Base-by-base conservation (phyloP, 2,797 vertebrate species). In the Protosalanx chinensis region DNA sequence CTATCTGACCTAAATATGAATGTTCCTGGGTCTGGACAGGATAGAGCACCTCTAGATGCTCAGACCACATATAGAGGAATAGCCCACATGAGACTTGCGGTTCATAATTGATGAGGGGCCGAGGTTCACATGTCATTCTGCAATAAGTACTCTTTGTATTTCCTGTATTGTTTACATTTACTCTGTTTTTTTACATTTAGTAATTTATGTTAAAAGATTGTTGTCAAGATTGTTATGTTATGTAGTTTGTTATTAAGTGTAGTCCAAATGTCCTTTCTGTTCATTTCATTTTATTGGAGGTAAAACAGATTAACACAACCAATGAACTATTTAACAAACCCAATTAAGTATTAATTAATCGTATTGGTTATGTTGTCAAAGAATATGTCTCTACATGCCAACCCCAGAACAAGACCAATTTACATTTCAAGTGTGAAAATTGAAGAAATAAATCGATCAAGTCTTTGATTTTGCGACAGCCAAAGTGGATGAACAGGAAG, bases 201-300 rank as follows among this genome's bases (percentile, higher is more conserved):
- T 27, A 1, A 27, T 1, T 27, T 27, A 27, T 27, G 23, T 27
- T 27, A 27, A 27, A 27, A 27, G 23, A 27, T 27, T 27, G 23
- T 27, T 27, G 23, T 27, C 23, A 27, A 27, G 23, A 37, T 16
- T 27, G 16, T n/a, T 64, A 37, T 71, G 63, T 69, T 60, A 72
- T 51, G 68, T 72, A 76, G 67, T 37, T 81, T 84, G 81, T 77
- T 73, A 58, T 76, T 81, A 81, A 79, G 64, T 88, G 85, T 86
- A 65, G 79, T 83, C 83, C 82, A 80, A 86, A 84, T 86, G 79
- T 73, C 56, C 32, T 70, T 56, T n/a, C 18, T 8, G 4, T 56
- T n/a, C 3, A 16, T 56, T 53, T 53, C 3, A 5, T 53, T 16
- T 56, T 16, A 56, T 35, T 67, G 66, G 58, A 62, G 71, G 62